phyloP scores from a whole-genome alignment of 2,888 invertebrate species.

The Sphaerophoria rueppellii region DNA sequence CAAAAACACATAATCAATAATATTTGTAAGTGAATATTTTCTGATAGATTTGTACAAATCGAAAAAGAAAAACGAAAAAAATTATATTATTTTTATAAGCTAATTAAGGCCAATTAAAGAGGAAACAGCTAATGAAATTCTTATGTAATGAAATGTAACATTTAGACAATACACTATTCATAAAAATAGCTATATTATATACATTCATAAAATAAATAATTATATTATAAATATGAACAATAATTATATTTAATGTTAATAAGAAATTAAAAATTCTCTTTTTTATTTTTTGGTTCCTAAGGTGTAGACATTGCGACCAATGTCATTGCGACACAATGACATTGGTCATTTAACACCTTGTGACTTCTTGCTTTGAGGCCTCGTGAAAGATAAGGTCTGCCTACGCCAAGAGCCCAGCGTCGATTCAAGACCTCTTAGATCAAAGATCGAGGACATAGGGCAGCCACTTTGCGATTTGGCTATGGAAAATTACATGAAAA shows the following conservation, averaged over 20 bases:
- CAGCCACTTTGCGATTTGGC: too few species aligned
- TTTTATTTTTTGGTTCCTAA: not conserved
- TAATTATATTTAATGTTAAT: constrained; percentile 65
- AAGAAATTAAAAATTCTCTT: constrained; percentile 1
- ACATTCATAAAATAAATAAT: constrained; percentile 25
- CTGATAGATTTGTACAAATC: constrained; percentile 72
- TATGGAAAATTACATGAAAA: too few species aligned
- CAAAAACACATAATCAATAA: constrained; percentile 6
- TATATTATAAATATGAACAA: constrained; percentile 34
- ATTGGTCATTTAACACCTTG: too few species aligned
- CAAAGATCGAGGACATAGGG: too few species aligned
- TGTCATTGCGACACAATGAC: too few species aligned
- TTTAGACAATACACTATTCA: constrained; percentile 65
- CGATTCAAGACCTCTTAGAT: too few species aligned
- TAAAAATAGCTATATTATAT: constrained; percentile 6
- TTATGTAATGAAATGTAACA: constrained; percentile 59
- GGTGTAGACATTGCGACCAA: not conserved
- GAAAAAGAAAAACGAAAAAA: not conserved
- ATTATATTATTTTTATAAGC: constrained; percentile 65
- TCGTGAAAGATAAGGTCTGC: too few species aligned
- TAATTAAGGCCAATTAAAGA: constrained; percentile 60
- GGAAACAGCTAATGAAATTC: constrained; percentile 56
- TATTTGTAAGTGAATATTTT: constrained; percentile 69
- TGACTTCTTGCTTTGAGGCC: too few species aligned
- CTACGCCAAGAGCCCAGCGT: too few species aligned